These are phyloP conservation scores for Merodon equestris DNA, from an alignment of 2,888 invertebrate species.

Conservation along the genomic window DNA sequence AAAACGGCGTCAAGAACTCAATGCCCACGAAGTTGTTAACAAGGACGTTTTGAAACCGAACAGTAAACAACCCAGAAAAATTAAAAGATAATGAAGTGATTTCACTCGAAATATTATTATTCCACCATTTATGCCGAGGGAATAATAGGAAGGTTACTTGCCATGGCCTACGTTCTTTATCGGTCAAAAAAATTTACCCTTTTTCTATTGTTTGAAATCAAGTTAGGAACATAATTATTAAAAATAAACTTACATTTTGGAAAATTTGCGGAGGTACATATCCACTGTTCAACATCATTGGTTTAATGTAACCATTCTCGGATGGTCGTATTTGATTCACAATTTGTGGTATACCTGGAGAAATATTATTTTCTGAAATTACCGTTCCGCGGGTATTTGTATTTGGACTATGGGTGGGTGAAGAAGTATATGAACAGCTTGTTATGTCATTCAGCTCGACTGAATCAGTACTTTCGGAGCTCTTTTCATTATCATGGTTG, in stretches of 20 bases:
- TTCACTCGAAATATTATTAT: too few species aligned
- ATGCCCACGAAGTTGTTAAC: too few species aligned
- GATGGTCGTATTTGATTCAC: slow-evolving; percentile 56
- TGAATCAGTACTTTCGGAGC: slow-evolving; percentile 68
- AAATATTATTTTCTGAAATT: slow-evolving; percentile 34
- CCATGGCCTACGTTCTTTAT: too few species aligned
- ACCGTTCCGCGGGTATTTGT: slow-evolving; percentile 24
- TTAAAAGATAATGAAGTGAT: too few species aligned
- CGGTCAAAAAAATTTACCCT: not conserved
- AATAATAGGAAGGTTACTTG: too few species aligned
- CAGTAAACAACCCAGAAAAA: too few species aligned
- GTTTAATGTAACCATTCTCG: slow-evolving; percentile 63
- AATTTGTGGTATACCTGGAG: slow-evolving; percentile 34
- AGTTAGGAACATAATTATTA: too few species aligned
- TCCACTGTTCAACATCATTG: slow-evolving; percentile 64
- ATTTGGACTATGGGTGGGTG: slow-evolving; percentile 62
- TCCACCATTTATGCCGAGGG: too few species aligned
- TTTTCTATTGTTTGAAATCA: too few species aligned
- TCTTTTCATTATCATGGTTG: slow-evolving; percentile 62
- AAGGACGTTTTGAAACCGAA: too few species aligned
- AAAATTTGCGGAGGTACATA: slow-evolving; percentile 71
- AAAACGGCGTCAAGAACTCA: too few species aligned
- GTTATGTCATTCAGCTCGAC: slow-evolving; percentile 71
- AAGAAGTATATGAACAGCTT: slow-evolving; percentile 63
- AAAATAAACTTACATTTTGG: slow-evolving; percentile 69